phyloP scores from a whole-genome alignment of 2,888 invertebrate species.

The Empis livida region DNA sequence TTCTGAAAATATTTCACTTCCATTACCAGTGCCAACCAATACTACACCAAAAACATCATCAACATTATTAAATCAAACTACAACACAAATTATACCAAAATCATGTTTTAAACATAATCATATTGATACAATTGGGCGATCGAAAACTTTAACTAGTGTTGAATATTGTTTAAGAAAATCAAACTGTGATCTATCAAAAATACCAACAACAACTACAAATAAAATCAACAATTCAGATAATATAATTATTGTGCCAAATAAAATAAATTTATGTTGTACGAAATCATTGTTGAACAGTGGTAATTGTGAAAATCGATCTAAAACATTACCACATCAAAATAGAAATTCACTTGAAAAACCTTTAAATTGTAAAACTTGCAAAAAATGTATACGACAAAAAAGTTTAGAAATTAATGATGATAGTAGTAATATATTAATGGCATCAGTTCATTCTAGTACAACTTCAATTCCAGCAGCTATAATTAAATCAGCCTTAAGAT shows the following conservation, averaged over 20 bases:
- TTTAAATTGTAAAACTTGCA: conserved; percentile 28
- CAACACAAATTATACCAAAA: conserved; percentile 23
- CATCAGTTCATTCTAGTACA: conserved; percentile 12
- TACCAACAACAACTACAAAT: conserved; percentile 9
- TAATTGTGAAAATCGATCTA: background rate
- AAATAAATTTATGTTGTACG: background rate
- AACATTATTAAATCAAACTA: conserved; percentile 4
- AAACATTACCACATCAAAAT: conserved; percentile 6
- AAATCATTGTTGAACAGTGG: background rate
- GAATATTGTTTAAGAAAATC: conserved; percentile 13
- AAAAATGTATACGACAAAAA: conserved; percentile 30
- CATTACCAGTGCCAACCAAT: conserved; percentile 5
- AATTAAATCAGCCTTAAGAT: background rate
- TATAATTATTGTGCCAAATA: background rate
- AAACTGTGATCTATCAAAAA: conserved; percentile 15
- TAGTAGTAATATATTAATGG: conserved; percentile 7
- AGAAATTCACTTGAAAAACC: conserved; percentile 4
- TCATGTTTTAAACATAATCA: conserved; percentile 34
- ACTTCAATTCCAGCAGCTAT: conserved; percentile 4
- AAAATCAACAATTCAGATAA: conserved; percentile 15
- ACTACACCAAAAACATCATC: background rate
- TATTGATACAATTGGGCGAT: conserved; percentile 17
- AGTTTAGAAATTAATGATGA: conserved; percentile 28
- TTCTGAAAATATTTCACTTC: conserved; percentile 26
- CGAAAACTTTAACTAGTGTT: conserved; percentile 12